Evolutionary conservation across 2,888 invertebrate genomes (phyloP), one percentile per base, ranked within the genome.

Genomic region (Campoplex capitator): DNA sequence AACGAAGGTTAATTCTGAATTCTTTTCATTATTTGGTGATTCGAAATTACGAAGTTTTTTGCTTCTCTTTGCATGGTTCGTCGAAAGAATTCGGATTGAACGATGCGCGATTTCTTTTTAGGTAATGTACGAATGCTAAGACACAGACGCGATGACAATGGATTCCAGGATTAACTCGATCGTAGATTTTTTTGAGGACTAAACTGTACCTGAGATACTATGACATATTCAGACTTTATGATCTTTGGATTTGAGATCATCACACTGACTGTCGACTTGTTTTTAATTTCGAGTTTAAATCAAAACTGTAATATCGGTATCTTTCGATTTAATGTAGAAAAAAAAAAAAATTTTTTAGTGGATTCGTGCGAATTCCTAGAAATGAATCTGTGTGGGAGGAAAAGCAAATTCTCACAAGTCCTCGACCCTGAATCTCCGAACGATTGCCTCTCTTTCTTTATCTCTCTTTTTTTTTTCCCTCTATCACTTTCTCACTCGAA

Each of bases 361-460:
- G 51, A 73, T 32, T 35, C 51, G 54, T 68, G 54, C 13, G 54
- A 51, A n/a, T 58, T 68, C 35, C n/a, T 18, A 78, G 70, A 38
- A 77, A 76, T 58, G 65, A 73, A 28, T 7, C 51, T 28, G 79
- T 48, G 58, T 42, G 56, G 73, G 28, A 74, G 80, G 23, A 48
- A 48, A 67, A 80, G 81, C 70, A 73, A 56, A 23, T 76, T 58
- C 81, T 82, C 78, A 79, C 65, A 70, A 84, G 83, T 58, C 82
- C 83, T 86, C 85, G 88, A 83, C 86, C 84, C 84, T 86, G 88
- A 86, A 86, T 80, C 71, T 83, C 54, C 58, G 79, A 68, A 38
- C 58, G 48, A 23, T 62, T 58, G 45, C 51, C 77, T 54, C 65
- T 32, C 65, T 82, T 35, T 65, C 67, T 68, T n/a, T 32, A 28